Evolutionary conservation across 2,888 invertebrate genomes (phyloP).

Genomic region (Unio pictorum): DNA sequence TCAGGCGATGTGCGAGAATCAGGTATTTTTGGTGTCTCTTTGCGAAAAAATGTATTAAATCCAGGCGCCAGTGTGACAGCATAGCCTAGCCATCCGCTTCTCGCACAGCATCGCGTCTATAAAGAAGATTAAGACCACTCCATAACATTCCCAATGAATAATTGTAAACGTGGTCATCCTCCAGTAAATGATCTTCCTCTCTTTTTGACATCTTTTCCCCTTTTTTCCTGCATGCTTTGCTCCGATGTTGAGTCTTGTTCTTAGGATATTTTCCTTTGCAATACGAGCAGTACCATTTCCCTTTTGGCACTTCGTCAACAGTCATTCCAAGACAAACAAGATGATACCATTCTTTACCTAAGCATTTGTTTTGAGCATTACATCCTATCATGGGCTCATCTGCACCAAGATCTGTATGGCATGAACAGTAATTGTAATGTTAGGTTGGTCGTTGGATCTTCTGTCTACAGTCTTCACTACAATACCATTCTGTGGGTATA

Average conservation of each 20-base stretch:
- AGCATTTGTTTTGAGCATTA: slow-evolving; percentile 13
- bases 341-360: background rate
- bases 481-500: too few relatives aligned
- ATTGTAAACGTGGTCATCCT: too few relatives aligned
- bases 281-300: too few relatives aligned
- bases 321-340: too few relatives aligned
- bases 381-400: slow-evolving; percentile 33
- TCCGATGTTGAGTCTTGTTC: too few relatives aligned
- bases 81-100: slow-evolving; percentile 42
- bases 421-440: slow-evolving; percentile 19
- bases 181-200: too few relatives aligned
- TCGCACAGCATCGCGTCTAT: slow-evolving; percentile 35
- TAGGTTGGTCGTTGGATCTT: too few relatives aligned
- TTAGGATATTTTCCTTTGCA: too few relatives aligned
- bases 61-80: slow-evolving; percentile 28
- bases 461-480: too few relatives aligned
- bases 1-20: slow-evolving; percentile 1
- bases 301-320: too few relatives aligned
- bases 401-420: slow-evolving; percentile 19
- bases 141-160: slow-evolving; percentile 3
- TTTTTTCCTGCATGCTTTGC: background rate
- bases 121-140: slow-evolving; percentile 33
- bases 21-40: slow-evolving; percentile 30
- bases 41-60: slow-evolving; percentile 21
- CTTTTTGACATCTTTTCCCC: slow-evolving; percentile 2